Percentiles rank a stretch among this genome's conserved stretches.
Evolutionary conservation across 1,140 invertebrate species (phyloP).

Genomic region (Monochamus saltuarius): DNA sequence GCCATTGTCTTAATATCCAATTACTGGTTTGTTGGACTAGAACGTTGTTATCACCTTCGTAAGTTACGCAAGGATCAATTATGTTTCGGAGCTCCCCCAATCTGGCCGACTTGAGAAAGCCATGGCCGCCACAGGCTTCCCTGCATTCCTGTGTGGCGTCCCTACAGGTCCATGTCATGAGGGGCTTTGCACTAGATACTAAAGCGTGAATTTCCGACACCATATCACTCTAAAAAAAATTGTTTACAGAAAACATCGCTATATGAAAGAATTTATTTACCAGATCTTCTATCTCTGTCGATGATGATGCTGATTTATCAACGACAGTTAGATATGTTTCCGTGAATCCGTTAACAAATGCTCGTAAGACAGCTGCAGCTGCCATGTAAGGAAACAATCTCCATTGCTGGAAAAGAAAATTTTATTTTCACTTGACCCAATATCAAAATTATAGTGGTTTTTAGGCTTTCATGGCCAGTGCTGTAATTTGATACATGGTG

Average conservation of each 20-base stretch:
- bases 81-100: conserved; percentile 81
- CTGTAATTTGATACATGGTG: too few relatives aligned
- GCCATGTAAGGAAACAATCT: conserved; percentile 87
- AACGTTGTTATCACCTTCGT: conserved; percentile 96
- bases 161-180: conserved; percentile 80
- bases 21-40: conserved; percentile 93
- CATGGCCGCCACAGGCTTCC: conserved; percentile 87
- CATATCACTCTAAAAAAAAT: conserved; percentile 39
- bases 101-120: conserved; percentile 74
- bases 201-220: conserved; percentile 86
- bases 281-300: conserved; percentile 35
- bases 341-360: conserved; percentile 64
- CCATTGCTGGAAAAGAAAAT: conserved; percentile 73
- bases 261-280: conserved; percentile 24
- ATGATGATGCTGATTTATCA: conserved; percentile 35
- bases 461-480: too few relatives aligned
- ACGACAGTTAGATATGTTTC: conserved; percentile 43
- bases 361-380: conserved; percentile 74
- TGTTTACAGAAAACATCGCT: too few relatives aligned
- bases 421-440: background rate
- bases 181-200: conserved; percentile 83
- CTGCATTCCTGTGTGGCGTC: conserved; percentile 88
- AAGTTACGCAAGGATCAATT: conserved; percentile 90
- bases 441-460: background rate
- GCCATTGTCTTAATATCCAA: conserved; percentile 75